Percentiles rank a stretch among this genome's conserved stretches.
These are phyloP conservation scores for Muschampia staudingeri DNA, from an alignment of 2,888 invertebrate species.

Conservation along the genomic window DNA sequence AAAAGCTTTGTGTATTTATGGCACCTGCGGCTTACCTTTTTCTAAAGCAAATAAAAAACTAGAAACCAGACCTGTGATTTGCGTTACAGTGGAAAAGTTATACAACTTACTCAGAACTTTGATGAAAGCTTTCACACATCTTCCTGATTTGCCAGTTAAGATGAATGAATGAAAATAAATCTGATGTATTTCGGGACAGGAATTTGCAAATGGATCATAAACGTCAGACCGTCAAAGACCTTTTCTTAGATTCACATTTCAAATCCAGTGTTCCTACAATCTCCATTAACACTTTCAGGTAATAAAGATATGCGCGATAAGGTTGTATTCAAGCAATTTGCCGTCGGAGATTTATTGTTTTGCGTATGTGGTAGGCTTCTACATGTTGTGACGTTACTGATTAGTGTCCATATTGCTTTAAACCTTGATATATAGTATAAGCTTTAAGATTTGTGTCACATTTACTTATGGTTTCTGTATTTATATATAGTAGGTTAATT, in stretches of 20 bases:
- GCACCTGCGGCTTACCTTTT: no score
- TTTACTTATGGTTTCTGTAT: no score
- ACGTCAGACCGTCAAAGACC: background rate
- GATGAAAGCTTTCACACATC: no score
- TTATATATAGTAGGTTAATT: no score
- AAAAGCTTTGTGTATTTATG: no score
- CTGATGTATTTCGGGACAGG: background rate
- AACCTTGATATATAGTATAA: background rate
- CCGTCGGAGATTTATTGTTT: conserved; percentile 26
- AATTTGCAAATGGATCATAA: background rate
- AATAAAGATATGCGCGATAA: conserved; percentile 43
- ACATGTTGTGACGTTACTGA: conserved; percentile 37
- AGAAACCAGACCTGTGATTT: no score
- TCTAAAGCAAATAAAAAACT: no score
- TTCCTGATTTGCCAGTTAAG: no score
- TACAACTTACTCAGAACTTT: no score
- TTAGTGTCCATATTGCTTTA: background rate
- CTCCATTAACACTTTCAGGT: conserved; percentile 20
- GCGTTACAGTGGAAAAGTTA: no score
- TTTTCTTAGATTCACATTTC: background rate
- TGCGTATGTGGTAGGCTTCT: conserved; percentile 22
- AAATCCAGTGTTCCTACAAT: background rate
- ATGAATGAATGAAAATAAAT: no score
- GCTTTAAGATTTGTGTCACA: background rate
- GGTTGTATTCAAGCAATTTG: conserved; percentile 23